These are phyloP conservation scores for Podocnemis expansa DNA, from an alignment of 2,113 vertebrate genomes.

Conservation along the genomic window DNA sequence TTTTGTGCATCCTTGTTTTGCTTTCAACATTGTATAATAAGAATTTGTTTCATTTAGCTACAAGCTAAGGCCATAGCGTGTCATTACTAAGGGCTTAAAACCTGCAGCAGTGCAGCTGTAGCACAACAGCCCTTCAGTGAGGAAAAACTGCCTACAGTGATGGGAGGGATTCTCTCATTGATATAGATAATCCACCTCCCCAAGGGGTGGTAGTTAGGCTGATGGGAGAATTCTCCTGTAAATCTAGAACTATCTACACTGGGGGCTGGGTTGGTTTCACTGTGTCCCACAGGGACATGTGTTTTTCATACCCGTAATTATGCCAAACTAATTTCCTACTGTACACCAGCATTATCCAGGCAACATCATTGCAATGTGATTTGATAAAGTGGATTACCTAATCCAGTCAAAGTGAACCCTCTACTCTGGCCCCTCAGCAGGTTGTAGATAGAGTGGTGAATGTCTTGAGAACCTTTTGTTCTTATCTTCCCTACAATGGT, in stretches of 20 bases:
- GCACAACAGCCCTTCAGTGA: not conserved
- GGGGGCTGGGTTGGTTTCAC: not conserved
- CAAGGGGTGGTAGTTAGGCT: not conserved
- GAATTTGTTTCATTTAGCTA: not conserved
- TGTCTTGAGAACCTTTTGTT: not conserved
- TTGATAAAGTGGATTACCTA: not conserved
- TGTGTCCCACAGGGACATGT: not conserved
- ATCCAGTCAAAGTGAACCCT: not conserved
- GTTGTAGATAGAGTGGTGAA: not conserved
- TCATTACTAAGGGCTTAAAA: rapidly evolving
- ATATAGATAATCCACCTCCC: not conserved
- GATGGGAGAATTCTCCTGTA: not conserved
- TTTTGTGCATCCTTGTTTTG: not conserved
- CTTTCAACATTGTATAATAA: not conserved
- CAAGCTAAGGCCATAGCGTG: not conserved
- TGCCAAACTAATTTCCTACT: not conserved
- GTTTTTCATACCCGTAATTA: not conserved
- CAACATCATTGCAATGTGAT: rapidly evolving
- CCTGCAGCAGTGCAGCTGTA: not conserved
- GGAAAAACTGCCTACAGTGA: not conserved
- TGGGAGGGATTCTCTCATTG: not conserved
- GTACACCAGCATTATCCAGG: not conserved
- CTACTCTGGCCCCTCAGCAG: not conserved
- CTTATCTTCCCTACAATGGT: not conserved
- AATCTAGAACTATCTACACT: not conserved